These are phyloP conservation scores for Dasyornis broadbenti DNA, from an alignment of 2,113 vertebrate genomes.

Conservation along the genomic window DNA sequence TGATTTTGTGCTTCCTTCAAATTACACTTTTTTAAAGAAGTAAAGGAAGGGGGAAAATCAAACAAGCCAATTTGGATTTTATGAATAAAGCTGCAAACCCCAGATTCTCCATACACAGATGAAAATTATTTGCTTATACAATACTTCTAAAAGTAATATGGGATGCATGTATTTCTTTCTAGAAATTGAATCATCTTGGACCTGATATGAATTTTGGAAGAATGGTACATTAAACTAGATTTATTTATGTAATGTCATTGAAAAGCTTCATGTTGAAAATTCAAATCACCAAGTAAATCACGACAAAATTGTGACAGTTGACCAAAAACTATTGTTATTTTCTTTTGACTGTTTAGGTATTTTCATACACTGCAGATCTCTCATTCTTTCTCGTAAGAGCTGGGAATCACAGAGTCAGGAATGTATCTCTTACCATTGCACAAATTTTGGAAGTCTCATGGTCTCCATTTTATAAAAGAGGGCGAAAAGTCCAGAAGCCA, in stretches of 20 bases:
- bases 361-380: background rate
- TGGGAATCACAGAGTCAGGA: background rate
- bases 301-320: background rate
- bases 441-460: background rate
- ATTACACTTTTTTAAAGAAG: background rate
- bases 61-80: background rate
- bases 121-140: background rate
- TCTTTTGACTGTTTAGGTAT: background rate
- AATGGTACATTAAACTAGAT: background rate
- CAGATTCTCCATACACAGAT: background rate
- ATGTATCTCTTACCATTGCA: background rate
- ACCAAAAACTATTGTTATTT: background rate
- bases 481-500: background rate
- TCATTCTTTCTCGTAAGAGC: background rate
- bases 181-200: background rate
- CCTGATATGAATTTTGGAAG: background rate
- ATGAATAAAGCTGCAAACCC: background rate
- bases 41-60: background rate
- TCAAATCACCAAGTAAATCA: background rate
- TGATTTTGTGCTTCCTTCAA: background rate
- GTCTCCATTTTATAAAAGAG: background rate
- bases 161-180: background rate
- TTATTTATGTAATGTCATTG: background rate
- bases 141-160: background rate
- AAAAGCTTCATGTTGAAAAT: background rate